phyloP scores from a whole-genome alignment of 2,888 invertebrate species.

The Agrochola lychnidis region DNA sequence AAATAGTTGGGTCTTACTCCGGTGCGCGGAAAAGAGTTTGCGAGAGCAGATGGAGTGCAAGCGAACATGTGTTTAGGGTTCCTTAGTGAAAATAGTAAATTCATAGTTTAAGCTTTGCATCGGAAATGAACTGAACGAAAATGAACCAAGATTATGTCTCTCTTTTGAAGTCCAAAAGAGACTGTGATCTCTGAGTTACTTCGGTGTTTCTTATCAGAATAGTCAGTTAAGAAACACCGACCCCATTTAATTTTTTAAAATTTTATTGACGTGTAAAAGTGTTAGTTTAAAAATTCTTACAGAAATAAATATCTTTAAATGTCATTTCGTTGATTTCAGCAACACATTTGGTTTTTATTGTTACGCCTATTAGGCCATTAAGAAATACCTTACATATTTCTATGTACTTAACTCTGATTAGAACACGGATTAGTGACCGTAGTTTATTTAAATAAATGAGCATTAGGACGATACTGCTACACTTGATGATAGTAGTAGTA shows the following conservation, averaged over 20 bases:
- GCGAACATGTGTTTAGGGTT: constrained; percentile 38
- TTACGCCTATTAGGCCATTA: too few relatives aligned
- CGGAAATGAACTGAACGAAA: background rate
- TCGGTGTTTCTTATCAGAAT: background rate
- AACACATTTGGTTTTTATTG: too few relatives aligned
- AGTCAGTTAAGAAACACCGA: background rate
- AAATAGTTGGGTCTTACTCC: constrained; percentile 54
- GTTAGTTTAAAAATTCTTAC: background rate
- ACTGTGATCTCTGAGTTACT: background rate
- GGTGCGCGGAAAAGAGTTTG: constrained; percentile 42
- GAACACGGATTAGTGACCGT: too few relatives aligned
- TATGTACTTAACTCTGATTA: too few relatives aligned
- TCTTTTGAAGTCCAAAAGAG: background rate
- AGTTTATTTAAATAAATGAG: too few relatives aligned
- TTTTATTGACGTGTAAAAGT: background rate
- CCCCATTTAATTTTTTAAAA: background rate
- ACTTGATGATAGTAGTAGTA: too few relatives aligned
- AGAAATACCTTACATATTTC: too few relatives aligned
- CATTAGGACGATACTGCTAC: too few relatives aligned
- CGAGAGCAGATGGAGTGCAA: constrained; percentile 30
- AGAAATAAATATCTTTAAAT: too few relatives aligned
- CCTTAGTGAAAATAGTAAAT: constrained; percentile 12
- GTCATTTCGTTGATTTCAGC: too few relatives aligned
- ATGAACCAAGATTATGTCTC: background rate
- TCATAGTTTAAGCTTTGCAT: background rate